phyloP scores from a whole-genome alignment of 2,797 vertebrate species.

The Dermochelys coriacea region DNA sequence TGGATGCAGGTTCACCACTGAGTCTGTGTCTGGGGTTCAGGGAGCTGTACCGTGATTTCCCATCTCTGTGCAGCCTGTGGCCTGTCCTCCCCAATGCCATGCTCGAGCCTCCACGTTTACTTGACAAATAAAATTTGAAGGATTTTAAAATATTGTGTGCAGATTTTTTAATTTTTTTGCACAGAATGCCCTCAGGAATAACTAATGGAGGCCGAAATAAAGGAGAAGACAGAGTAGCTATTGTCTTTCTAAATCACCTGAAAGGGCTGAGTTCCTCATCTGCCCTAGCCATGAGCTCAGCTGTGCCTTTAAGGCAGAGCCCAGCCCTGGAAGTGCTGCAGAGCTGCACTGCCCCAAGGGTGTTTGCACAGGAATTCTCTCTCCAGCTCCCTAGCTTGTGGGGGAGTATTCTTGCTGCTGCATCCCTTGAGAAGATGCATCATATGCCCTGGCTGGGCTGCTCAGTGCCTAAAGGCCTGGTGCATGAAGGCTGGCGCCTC shows the following conservation, averaged over 20 bases:
- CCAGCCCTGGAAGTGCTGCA: background rate
- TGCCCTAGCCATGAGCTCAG: background rate
- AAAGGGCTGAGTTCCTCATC: background rate
- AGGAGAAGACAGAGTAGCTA: background rate
- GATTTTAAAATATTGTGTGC: too few relatives aligned
- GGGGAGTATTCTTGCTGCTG: background rate
- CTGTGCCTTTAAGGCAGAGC: background rate
- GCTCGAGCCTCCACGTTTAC: too few relatives aligned
- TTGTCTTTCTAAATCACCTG: background rate
- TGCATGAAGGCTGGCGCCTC: background rate
- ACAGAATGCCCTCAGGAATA: too few relatives aligned
- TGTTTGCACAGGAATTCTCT: background rate
- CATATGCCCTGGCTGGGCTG: too few relatives aligned
- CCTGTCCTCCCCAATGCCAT: too few relatives aligned
- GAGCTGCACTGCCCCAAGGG: background rate
- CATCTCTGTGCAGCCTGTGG: too few relatives aligned
- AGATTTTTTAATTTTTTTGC: too few relatives aligned
- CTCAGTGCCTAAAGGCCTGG: background rate
- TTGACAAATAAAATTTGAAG: too few relatives aligned
- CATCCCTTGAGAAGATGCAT: background rate
- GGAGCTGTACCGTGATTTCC: too few relatives aligned
- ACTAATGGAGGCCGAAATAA: slow-evolving; percentile 19
- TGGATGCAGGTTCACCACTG: too few relatives aligned
- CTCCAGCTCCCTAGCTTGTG: background rate
- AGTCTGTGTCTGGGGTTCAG: too few relatives aligned